Base-by-base conservation (phyloP, 2,797 vertebrate species). In the Cynodonichthys magdalenae region DNA sequence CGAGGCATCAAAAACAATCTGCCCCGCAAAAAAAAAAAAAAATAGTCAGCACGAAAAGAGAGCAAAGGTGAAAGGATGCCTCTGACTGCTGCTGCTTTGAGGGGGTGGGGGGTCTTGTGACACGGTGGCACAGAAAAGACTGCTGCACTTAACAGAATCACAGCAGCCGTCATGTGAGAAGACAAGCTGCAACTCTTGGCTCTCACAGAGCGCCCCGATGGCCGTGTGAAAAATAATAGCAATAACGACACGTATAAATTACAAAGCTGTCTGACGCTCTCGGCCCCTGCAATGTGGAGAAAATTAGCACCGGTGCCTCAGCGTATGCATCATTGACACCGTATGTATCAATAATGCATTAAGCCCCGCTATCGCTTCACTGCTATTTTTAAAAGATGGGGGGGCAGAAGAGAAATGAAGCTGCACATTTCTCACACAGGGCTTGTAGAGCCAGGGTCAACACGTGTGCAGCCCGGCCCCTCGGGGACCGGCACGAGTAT, bases 291-390 rank as follows among this genome's bases (percentile, higher is more conserved):
- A 47, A 34, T 15, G 20, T 62, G 63, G 51, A 74, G 75, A 46
- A 69, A 79, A 85, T 89, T 85, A 84, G 73, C 72, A 27, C 47
- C 11, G 62, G 74, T 34, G 80, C 69, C 57, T 62, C 8, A 59
- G 64, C 76, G 34, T 78, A 85, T 87, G 75, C 85, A 88, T 88
- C 86, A 88, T 75, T 83, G 79, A 87, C 84, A 74, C 75, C 54
- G 24, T 5, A 27, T 1, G 61, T 70, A 86, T 90, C 83, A 89
- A 92, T 91, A 87, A 90, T 90, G 79, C 81, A 91, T 80, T 11
- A 67, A 53, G 73, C 75, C 78, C 73, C 36, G 74, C 87, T 82
- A 76, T 80, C 60, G 48, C 75, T 69, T 80, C 73, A 36, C 61
- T 52, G 81, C 79, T 77, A 83, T 84, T 84, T 89, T 84, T 84